phyloP scores from a whole-genome alignment of 2,113 vertebrate genomes.

The Macroglossus sobrinus region DNA sequence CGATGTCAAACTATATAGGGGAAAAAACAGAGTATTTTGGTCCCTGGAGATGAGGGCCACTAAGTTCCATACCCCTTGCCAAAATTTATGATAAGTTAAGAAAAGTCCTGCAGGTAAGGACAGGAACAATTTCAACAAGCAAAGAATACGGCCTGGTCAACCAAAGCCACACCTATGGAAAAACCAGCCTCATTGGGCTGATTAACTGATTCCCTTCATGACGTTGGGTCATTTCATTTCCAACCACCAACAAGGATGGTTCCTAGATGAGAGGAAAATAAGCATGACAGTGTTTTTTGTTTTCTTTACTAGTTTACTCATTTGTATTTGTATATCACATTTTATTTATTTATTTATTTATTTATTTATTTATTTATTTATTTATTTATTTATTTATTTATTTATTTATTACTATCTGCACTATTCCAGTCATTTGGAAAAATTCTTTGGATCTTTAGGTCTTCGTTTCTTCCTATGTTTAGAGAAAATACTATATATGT shows the following conservation, averaged over 20 bases:
- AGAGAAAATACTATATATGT: neutral
- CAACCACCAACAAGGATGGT: neutral
- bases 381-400: neutral
- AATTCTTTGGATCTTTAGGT: neutral
- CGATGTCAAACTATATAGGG: neutral
- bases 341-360: neutral
- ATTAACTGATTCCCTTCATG: neutral
- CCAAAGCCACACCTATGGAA: neutral
- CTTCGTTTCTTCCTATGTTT: neutral
- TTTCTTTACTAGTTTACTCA: neutral
- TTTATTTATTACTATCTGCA: neutral
- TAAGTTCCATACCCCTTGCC: neutral
- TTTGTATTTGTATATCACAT: neutral
- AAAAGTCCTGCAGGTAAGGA: neutral
- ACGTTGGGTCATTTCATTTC: neutral
- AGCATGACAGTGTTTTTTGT: neutral
- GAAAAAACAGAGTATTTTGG: neutral
- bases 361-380: neutral
- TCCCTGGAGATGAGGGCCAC: accelerated
- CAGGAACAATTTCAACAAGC: neutral
- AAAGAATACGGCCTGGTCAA: neutral
- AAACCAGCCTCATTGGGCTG: neutral
- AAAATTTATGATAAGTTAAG: neutral
- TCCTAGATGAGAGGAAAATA: neutral
- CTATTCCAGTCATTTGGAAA: neutral